Evolutionary conservation across 2,888 invertebrate genomes (phyloP).

Genomic region (Rotaria sp.): DNA sequence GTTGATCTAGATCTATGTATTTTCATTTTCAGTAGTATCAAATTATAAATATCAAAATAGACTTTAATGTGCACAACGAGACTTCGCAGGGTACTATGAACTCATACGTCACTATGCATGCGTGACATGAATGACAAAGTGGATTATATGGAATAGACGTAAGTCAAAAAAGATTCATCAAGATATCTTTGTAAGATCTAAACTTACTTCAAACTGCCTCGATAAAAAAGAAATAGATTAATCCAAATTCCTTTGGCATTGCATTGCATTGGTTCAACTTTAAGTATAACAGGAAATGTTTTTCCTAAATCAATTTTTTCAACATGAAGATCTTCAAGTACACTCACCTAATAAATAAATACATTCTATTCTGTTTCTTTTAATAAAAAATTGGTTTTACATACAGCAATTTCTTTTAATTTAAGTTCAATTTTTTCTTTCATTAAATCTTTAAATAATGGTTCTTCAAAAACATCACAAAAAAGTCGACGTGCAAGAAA

Average conservation of each 20-base stretch:
- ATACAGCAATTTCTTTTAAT: constrained; percentile 26
- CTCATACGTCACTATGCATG: too few species aligned
- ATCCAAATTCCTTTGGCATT: constrained; percentile 25
- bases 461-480: constrained; percentile 20
- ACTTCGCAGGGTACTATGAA: too few species aligned
- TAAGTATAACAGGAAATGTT: constrained; percentile 8
- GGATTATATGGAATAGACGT: too few species aligned
- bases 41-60: too few species aligned
- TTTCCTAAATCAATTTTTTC: background rate
- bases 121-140: too few species aligned
- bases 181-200: background rate
- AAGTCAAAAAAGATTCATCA: background rate
- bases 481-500: constrained; percentile 1
- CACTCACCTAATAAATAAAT: background rate
- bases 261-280: constrained; percentile 14
- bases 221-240: constrained; percentile 13
- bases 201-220: background rate
- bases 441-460: constrained; percentile 23
- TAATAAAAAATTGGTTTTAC: background rate
- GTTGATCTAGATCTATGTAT: too few species aligned
- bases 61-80: too few species aligned
- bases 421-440: constrained; percentile 24
- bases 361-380: background rate
- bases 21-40: too few species aligned
- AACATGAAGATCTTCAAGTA: constrained; percentile 4